Evolutionary conservation across 2,113 vertebrate genomes (phyloP), one percentile per base, ranked within the genome.

Genomic region (Colinus virginianus): DNA sequence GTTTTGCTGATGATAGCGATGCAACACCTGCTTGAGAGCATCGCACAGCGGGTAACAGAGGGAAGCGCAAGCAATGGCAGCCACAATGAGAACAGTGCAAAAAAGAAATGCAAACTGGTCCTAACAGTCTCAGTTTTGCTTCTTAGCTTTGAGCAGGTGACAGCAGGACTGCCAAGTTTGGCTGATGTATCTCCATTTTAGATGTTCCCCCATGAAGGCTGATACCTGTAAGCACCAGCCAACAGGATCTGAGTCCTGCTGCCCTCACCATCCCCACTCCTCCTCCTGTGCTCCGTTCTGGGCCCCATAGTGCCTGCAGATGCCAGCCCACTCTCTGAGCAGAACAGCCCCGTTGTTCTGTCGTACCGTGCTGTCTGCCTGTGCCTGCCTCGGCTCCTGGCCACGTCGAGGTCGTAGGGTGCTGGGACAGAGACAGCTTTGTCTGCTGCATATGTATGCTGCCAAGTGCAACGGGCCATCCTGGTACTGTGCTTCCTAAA

Each of bases 391-490:
- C 92, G 21, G 84, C 87, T 91, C 83, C 90, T 67, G 68, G 19
- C 1, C 34, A 28, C 28, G 46, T 66, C 2, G 10, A 34, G 61
- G 7, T 63, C 5, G 1, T 34, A 16, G 74, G 59, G 45, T 1
- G 3, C 49, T 40, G 9, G 79, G 15, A 96, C 96, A 95, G 90
- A 94, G 85, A 48, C 21, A 61, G 80, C 82, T 95, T 95, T 95
- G 95, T 96, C 56, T 20, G n/a, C 88, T 2, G 15, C 93, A 87
- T 15, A 14, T 36, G 68, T 34, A 36, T 1, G 0, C 72, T 94
- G 95, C 94, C 95, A 91, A 86, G 85, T 2, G 82, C 83, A 10
- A 5, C 0, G 83, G 94, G 83, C 71, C 79, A 9, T 13, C 46
- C 72, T 68, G 90, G 83, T 45, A 56, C 82, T 38, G 75, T 1